These are phyloP conservation scores for Takifugu ocellatus DNA, from an alignment of 2,797 vertebrate species.

Conservation along the genomic window DNA sequence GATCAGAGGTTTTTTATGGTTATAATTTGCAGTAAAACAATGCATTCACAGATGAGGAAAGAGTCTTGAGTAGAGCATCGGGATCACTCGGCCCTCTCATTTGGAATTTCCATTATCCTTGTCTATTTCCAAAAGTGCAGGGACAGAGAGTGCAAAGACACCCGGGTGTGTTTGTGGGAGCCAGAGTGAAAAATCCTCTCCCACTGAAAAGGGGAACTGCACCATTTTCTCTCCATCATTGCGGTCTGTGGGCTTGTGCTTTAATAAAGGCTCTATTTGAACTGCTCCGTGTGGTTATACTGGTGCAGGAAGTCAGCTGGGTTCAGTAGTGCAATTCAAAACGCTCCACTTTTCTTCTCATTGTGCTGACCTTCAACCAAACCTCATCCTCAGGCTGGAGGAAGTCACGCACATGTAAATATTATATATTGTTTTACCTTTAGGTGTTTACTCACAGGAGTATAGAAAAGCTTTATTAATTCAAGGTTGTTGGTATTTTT, in stretches of 20 bases:
- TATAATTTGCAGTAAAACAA: slow-evolving; percentile 99
- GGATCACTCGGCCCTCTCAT: slow-evolving; percentile 62
- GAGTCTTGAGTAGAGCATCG: slow-evolving; percentile 56
- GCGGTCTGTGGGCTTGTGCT: slow-evolving; percentile 72
- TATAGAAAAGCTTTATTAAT: too few relatives aligned
- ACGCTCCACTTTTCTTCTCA: slow-evolving; percentile 63
- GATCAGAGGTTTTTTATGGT: slow-evolving; percentile 95
- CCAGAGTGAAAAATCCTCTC: slow-evolving; percentile 41
- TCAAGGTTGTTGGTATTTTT: too few relatives aligned
- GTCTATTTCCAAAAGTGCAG: too few relatives aligned
- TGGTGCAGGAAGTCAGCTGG: slow-evolving; percentile 63
- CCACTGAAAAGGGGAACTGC: slow-evolving; percentile 42
- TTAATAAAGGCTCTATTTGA: slow-evolving; percentile 65
- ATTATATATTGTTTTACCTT: too few relatives aligned
- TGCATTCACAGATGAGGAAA: slow-evolving; percentile 89
- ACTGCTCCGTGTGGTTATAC: slow-evolving; percentile 48
- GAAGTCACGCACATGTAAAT: too few relatives aligned
- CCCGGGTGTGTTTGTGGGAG: slow-evolving; percentile 27
- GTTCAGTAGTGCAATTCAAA: slow-evolving; percentile 51
- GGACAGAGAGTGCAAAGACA: slow-evolving; percentile 1
- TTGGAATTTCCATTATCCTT: slow-evolving; percentile 50
- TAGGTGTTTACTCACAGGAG: too few relatives aligned
- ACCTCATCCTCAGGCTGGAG: too few relatives aligned
- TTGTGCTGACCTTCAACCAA: slow-evolving; percentile 62
- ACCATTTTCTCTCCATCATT: slow-evolving; percentile 52